phyloP scores from a whole-genome alignment of 2,797 vertebrate genomes.

The Semotilus atromaculatus region DNA sequence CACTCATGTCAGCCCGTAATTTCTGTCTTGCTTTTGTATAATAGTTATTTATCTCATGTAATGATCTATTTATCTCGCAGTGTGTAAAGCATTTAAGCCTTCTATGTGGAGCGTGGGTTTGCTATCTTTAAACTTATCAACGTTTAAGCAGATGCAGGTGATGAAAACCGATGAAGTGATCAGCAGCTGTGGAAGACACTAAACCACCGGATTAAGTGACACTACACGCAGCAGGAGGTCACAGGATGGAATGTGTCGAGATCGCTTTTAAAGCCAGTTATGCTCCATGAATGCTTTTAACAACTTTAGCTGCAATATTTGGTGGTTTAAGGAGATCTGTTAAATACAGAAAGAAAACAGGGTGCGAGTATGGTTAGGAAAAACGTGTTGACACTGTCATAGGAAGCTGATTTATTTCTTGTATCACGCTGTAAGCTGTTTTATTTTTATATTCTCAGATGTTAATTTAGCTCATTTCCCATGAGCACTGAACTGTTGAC shows the following conservation, averaged over 20 bases:
- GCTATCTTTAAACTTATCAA: constrained; percentile 51
- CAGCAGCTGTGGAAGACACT: constrained; percentile 60
- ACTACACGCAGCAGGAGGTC: constrained; percentile 53
- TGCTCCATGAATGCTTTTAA: constrained; percentile 57
- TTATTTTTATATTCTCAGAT: constrained; percentile 51
- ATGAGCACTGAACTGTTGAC: constrained; percentile 36
- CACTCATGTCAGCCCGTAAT: constrained; percentile 6
- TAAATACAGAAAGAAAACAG: constrained; percentile 40
- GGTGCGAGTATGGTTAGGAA: constrained; percentile 31
- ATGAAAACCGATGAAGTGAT: constrained; percentile 55
- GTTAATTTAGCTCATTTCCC: constrained; percentile 55
- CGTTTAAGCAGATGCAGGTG: constrained; percentile 55
- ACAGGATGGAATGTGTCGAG: constrained; percentile 51
- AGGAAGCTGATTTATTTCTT: constrained; percentile 32
- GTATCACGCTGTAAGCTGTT: constrained; percentile 41
- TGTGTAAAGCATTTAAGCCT: constrained; percentile 31
- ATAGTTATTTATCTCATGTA: constrained; percentile 33
- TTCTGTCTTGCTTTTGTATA: constrained; percentile 36
- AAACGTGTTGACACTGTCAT: constrained; percentile 38
- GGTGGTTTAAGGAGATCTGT: constrained; percentile 44
- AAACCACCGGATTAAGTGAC: constrained; percentile 60
- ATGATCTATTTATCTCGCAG: constrained; percentile 19
- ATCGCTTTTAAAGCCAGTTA: constrained; percentile 55
- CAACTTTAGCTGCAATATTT: constrained; percentile 52
- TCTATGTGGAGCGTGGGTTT: constrained; percentile 24